Base-by-base conservation (phyloP, 2,888 invertebrate species). In the Diplazon laetatorius region DNA sequence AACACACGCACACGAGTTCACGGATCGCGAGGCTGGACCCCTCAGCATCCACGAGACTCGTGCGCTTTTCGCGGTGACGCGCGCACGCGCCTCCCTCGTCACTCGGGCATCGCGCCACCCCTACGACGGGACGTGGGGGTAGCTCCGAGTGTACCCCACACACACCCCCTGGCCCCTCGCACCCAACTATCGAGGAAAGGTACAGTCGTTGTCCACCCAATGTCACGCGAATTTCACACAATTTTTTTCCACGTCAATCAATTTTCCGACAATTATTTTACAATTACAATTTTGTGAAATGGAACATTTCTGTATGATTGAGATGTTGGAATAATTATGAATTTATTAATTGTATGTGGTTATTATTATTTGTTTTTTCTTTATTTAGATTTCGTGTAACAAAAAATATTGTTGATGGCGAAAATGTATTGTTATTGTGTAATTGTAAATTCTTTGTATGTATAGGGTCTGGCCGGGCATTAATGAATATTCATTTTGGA, bases 11-110 rank as follows among this genome's bases (percentile, higher is more conserved):
- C 16, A 30, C 20, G 0, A 2, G 4, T 20, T 22, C 2, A 25
- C 16, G 39, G 16, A 60, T 37, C 12, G 22, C 71, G 18, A 48
- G 35, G 39, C 71, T 55, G 75, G 75, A 75, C 42, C 66, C 55
- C 65, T 75, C 78, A 72, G 75, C 68, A 44, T 79, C 78, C 59
- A 42, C 42, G 63, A 78, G 66, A 55, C 74, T 74, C 74, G 74
- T 78, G 78, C 70, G 78, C 74, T 78, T 78, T 78, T 78, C 73
- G 65, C 50, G 65, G 66, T 14, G 22, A 52, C 39, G 44, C 42
- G 78, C 62, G 75, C 75, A 71, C 66, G 68, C 78, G 75, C 25
- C 37, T 20, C 6, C 10, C 9, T 10, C 1, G 30, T 16, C 59
- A 48, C 50, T n/a, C n/a, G 35, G 65, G 42, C 44, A 57, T 70